Evolutionary conservation across 2,888 invertebrate genomes (phyloP), one percentile per base, ranked within the genome.

Genomic region (Sesia bembeciformis): DNA sequence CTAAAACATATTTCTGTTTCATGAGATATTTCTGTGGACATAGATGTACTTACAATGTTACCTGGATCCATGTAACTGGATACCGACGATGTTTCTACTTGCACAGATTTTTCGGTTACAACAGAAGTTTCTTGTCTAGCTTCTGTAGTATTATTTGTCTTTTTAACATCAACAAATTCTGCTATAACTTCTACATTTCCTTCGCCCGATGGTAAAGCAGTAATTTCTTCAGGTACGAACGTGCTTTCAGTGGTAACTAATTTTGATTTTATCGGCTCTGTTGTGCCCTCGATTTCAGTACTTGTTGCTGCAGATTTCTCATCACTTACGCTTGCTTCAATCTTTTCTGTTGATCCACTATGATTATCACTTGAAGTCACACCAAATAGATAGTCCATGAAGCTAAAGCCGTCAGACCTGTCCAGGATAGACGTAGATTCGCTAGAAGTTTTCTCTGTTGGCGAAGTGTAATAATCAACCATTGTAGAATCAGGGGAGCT

Each of bases 1-100:
- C 94, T 92, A 77, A 94, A 96, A 73, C 96, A 96, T 60, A 96
- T 96, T 84, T 96, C 96, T 42, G 96, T 96, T 91, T 96, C 95
- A 64, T 96, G 94, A 7, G 95, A 94, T 50, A 95, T 90, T 77
- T 95, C 95, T 38, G 95, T 95, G 3, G 95, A 94, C 69, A 94
- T 95, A 3, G 95, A 94, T 0, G 96, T 96, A 62, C 93, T 92
- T 5, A 94, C 78, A 4, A 92, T 81, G 57, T 90, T 88, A 6
- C 87, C 81, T 61, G 91, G 82, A 76, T 88, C 87, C 90, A 91
- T 80, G 70, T 84, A 82, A 62, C 84, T 74, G 57, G 87, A 86
- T 49, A 74, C 68, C 4, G 86, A 78, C 4, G 87, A 71, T 3
- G 73, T 69, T 67, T 84, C 79, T 52, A 79, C 58, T 62, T 66